Evolutionary conservation across 2,888 invertebrate genomes (phyloP).

Genomic region (Idaea aversata): DNA sequence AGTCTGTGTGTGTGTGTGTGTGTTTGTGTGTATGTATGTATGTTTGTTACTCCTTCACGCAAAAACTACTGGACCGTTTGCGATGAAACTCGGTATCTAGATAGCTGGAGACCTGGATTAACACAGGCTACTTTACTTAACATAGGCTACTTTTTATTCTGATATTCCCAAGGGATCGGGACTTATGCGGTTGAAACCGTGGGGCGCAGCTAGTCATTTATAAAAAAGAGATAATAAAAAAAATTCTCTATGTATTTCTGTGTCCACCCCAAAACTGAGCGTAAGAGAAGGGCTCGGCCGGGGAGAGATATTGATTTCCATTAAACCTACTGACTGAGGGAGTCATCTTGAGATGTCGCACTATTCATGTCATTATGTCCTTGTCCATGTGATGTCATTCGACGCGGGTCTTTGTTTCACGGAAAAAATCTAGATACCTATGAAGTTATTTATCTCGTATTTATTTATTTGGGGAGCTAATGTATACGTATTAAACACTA

Average conservation of each 20-base stretch:
- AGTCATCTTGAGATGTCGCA: constrained; percentile 40
- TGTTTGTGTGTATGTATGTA: too few species aligned
- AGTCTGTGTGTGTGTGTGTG: too few species aligned
- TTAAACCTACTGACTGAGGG: constrained; percentile 45
- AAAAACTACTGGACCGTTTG: too few species aligned
- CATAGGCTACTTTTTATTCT: too few species aligned
- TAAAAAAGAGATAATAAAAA: background rate
- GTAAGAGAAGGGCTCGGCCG: constrained; percentile 57
- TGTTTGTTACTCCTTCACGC: too few species aligned
- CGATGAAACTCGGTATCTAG: too few species aligned
- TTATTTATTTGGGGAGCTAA: background rate
- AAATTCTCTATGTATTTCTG: constrained; percentile 32
- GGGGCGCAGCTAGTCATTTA: background rate
- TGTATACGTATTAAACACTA: too few species aligned
- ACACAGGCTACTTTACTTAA: too few species aligned
- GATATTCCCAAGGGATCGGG: too few species aligned
- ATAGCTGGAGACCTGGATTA: too few species aligned
- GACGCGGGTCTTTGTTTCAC: background rate
- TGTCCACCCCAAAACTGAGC: constrained; percentile 50
- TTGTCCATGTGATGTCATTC: background rate
- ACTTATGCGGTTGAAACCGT: too few species aligned
- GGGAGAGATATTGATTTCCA: constrained; percentile 68
- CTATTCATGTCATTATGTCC: constrained; percentile 30
- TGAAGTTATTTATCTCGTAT: background rate
- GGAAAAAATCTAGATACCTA: background rate